Percentiles rank a stretch among this genome's conserved stretches.
Conservation (phyloP, 2,888 invertebrate genomes). For the Polymixis flavicincta region DNA sequence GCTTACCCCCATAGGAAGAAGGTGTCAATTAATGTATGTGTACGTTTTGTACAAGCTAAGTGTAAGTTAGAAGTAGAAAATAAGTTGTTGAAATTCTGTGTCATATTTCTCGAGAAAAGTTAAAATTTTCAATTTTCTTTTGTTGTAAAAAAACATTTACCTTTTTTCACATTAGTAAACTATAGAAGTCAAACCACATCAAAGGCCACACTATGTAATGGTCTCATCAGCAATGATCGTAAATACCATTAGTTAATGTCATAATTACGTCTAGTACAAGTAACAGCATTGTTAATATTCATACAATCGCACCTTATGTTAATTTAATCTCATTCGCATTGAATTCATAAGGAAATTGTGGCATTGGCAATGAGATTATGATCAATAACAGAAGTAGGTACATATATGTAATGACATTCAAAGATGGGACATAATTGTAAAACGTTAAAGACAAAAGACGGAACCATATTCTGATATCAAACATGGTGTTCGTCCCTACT, state of each 20-base stretch:
- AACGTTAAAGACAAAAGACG: background rate
- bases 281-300: conserved; percentile 22
- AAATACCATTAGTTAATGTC: conserved; percentile 8
- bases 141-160: background rate
- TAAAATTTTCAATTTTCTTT: background rate
- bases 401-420: background rate
- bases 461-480: background rate
- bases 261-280: conserved; percentile 14
- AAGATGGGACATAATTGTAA: background rate
- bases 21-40: background rate
- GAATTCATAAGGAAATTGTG: conserved; percentile 41
- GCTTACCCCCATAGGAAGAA: background rate
- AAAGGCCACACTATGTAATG: background rate
- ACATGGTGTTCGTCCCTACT: background rate
- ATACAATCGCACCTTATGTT: conserved; percentile 37
- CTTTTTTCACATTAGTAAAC: too few species aligned
- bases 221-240: background rate
- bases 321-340: conserved; percentile 34
- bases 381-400: conserved; percentile 2
- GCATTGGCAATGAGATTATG: conserved; percentile 49
- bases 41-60: background rate
- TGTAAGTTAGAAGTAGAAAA: background rate
- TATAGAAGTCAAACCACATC: background rate
- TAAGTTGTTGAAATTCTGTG: too few species aligned
- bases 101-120: background rate